These are phyloP conservation scores for Stenodema calcarata DNA, from an alignment of 2,888 invertebrate species.

Conservation along the genomic window DNA sequence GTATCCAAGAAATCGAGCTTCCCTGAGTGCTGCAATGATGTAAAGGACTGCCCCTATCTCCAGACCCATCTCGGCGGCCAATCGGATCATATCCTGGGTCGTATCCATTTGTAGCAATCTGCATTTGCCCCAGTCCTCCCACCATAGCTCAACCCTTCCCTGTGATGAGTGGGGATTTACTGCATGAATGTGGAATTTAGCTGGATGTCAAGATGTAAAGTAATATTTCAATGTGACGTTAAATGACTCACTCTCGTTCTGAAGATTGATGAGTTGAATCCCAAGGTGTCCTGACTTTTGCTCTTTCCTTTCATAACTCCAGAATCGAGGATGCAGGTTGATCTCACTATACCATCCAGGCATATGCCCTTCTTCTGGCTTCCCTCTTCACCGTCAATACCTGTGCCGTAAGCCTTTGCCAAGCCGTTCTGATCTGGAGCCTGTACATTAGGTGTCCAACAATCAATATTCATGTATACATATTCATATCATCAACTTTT, in stretches of 20 bases:
- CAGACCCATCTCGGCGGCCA: slow-evolving; percentile 79
- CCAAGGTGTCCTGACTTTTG: slow-evolving; percentile 35
- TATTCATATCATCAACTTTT: no score
- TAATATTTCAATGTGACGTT: neutral
- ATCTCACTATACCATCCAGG: slow-evolving; percentile 29
- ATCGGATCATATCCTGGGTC: slow-evolving; percentile 71
- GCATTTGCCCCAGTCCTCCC: slow-evolving; percentile 76
- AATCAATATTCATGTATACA: neutral
- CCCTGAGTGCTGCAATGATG: slow-evolving; percentile 81
- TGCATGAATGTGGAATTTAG: neutral
- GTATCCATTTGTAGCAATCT: slow-evolving; percentile 72
- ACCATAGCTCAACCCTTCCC: slow-evolving; percentile 64
- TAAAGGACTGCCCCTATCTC: slow-evolving; percentile 85
- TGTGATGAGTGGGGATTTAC: neutral
- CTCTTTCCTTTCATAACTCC: slow-evolving; percentile 48
- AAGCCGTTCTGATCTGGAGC: neutral
- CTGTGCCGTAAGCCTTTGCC: neutral
- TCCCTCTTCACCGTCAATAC: neutral
- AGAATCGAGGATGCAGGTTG: neutral
- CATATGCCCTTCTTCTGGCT: neutral
- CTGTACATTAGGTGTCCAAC: neutral
- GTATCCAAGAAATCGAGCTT: slow-evolving; percentile 88
- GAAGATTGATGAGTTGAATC: slow-evolving; percentile 44
- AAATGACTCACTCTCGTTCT: slow-evolving; percentile 8
- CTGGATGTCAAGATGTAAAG: no score